Evolutionary conservation across 2,113 vertebrate genomes (phyloP), one percentile per base, ranked within the genome.

Genomic region (Suricata suricatta): DNA sequence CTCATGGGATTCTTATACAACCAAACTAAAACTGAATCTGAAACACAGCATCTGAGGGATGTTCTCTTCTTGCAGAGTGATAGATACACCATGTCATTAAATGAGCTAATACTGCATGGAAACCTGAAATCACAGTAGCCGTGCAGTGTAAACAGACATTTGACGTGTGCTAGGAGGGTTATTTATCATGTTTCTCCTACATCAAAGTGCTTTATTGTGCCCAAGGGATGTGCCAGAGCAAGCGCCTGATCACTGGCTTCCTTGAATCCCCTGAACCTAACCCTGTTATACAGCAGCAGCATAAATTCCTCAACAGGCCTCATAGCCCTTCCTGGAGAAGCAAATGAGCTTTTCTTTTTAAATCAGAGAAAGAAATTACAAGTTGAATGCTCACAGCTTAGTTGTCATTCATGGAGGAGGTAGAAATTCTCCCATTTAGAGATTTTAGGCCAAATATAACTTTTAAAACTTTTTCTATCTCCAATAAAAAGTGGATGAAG

Each of bases 91-190:
- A 72, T 88, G 96, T 93, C 97, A 97, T 95, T 97, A 97, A 98
- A 96, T 94, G 95, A 98, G 96, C 79, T 98, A 97, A 98, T 96
- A 97, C 69, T 84, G 97, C 98, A 97, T 69, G 90, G 98, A 97
- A 98, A 80, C 93, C 95, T 63, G 94, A 93, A 92, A 97, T 96
- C 97, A 91, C 96, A 89, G 90, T 74, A 50, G 31, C 93, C 83
- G 68, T 64, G 83, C 82, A 89, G 0, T 25, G 52, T 89, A 94
- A 95, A 83, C 1, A 57, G 57, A 66, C 66, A 44, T 35, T 31
- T 96, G 87, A 47, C 93, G 97, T 64, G 47, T 41, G 66, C 66
- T 66, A 47, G 77, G 60, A 93, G 87, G 84, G 92, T 96, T 95
- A 71, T 95, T 96, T 96, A 90, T 29, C 94, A 95, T 88, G 41